phyloP scores from a whole-genome alignment of 2,797 vertebrate species.

The Melanotaenia nigrans region DNA sequence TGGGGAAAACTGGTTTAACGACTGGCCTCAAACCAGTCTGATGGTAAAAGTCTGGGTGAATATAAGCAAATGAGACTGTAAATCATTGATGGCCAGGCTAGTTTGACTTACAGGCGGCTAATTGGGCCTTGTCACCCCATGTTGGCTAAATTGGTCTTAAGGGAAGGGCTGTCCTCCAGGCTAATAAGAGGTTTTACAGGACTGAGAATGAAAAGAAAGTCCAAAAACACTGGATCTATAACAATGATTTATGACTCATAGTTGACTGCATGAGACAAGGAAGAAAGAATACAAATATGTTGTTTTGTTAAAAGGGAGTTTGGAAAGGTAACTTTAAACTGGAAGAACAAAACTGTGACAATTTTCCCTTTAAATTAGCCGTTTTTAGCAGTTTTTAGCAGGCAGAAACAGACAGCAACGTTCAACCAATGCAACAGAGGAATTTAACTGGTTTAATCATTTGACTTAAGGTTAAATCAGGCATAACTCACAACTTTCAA shows the following conservation, averaged over 20 bases:
- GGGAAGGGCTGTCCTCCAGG: background rate
- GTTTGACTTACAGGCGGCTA: conserved; percentile 1
- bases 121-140: conserved; percentile 38
- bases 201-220: background rate
- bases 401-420: background rate
- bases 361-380: background rate
- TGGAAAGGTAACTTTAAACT: background rate
- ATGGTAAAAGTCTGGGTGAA: conserved; percentile 5
- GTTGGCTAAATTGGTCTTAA: conserved; percentile 11
- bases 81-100: conserved; percentile 1
- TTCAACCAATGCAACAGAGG: background rate
- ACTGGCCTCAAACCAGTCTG: conserved; percentile 13
- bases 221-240: background rate
- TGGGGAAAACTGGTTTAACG: conserved; percentile 20
- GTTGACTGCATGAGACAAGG: background rate
- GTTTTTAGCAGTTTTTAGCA: too few relatives aligned
- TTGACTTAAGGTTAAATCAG: background rate
- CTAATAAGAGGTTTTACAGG: conserved; percentile 2
- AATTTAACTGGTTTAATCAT: conserved; percentile 1
- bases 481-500: background rate
- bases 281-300: background rate
- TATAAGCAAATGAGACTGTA: conserved; percentile 22
- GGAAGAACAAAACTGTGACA: background rate
- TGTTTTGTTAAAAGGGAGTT: background rate
- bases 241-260: background rate